Percentiles rank a stretch among this genome's conserved stretches.
phyloP scores from a whole-genome alignment of 2,113 vertebrate genomes.

The Psephotus haematonotus region DNA sequence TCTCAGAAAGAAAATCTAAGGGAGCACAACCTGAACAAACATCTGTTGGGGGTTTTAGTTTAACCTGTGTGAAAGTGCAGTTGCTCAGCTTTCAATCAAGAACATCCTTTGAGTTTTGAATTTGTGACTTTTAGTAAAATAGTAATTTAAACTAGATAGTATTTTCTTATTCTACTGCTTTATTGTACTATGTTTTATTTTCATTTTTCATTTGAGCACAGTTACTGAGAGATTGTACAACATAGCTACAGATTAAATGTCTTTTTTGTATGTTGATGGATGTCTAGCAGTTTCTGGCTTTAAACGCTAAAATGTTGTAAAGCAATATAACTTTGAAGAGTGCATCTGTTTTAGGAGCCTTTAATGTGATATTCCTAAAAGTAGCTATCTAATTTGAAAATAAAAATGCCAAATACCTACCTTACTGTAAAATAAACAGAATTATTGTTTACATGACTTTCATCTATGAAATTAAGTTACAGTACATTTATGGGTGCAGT shows the following conservation, averaged over 20 bases:
- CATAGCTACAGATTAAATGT: background rate
- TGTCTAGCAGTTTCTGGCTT: background rate
- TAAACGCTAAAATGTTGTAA: background rate
- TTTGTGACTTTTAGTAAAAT: background rate
- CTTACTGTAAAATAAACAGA: background rate
- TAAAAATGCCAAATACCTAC: background rate
- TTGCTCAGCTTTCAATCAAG: background rate
- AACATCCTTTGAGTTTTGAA: background rate
- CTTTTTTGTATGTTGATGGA: background rate
- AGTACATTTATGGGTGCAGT: background rate
- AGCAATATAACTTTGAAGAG: background rate
- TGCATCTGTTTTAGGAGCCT: background rate
- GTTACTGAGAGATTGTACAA: background rate
- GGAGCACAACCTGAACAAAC: background rate
- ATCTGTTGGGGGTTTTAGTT: background rate
- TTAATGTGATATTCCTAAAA: background rate
- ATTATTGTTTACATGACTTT: background rate
- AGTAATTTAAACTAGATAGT: background rate
- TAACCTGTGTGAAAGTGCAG: background rate
- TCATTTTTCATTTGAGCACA: background rate
- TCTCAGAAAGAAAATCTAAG: background rate
- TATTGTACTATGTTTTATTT: background rate
- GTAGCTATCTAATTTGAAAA: background rate
- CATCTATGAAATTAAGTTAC: background rate
- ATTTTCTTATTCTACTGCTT: background rate